Conservation (phyloP, 2,888 invertebrate genomes). For the Epirrhoe tristata region DNA sequence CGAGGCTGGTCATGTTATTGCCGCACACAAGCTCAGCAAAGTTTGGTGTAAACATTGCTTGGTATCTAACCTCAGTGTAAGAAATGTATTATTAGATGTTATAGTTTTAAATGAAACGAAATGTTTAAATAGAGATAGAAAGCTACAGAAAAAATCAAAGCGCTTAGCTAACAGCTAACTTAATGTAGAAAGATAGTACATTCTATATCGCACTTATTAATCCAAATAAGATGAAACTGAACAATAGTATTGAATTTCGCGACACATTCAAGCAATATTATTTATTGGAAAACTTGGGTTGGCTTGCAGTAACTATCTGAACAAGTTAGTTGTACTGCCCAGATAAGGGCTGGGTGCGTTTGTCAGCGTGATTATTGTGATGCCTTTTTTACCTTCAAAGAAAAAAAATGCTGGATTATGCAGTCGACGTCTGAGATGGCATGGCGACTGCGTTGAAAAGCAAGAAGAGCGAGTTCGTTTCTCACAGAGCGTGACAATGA, state of each 20-base stretch:
- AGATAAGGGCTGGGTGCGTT: slow-evolving; percentile 21
- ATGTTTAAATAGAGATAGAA: too few relatives aligned
- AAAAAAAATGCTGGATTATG: too few relatives aligned
- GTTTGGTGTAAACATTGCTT: slow-evolving; percentile 21
- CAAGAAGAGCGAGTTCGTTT: too few relatives aligned
- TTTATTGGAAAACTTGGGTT: slow-evolving; percentile 58
- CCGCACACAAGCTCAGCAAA: slow-evolving; percentile 16
- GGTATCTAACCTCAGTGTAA: background rate
- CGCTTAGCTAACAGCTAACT: too few relatives aligned
- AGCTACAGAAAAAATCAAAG: too few relatives aligned
- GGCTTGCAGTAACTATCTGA: slow-evolving; percentile 48
- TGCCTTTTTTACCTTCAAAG: background rate
- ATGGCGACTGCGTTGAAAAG: too few relatives aligned
- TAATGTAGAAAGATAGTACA: too few relatives aligned
- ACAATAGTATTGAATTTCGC: slow-evolving; percentile 56
- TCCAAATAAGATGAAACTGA: slow-evolving; percentile 33
- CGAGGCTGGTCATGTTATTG: slow-evolving; percentile 24
- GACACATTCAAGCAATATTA: slow-evolving; percentile 59
- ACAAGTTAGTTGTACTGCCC: slow-evolving; percentile 41
- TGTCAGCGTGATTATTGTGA: slow-evolving; percentile 12
- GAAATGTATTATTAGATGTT: too few relatives aligned
- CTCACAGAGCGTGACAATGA: too few relatives aligned
- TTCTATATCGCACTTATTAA: slow-evolving; percentile 12
- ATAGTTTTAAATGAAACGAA: too few relatives aligned
- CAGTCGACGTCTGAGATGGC: too few relatives aligned